These are phyloP conservation scores for Cheilosia vulpina DNA, from an alignment of 2,888 invertebrate species.

Conservation along the genomic window DNA sequence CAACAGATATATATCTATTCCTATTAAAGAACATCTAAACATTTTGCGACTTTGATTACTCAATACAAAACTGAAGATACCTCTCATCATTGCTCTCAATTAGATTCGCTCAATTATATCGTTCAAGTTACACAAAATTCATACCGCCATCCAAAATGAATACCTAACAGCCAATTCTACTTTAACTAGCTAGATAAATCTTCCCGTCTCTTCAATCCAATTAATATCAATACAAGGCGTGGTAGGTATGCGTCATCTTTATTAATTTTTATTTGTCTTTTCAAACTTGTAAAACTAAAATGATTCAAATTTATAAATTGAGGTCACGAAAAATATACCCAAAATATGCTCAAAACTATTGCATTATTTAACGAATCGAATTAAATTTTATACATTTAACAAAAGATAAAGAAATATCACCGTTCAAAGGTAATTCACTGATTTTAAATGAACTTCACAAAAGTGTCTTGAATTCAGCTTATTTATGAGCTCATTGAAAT, in stretches of 20 bases:
- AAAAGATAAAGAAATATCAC: not conserved
- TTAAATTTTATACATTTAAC: constrained; percentile 33
- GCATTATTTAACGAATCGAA: constrained; percentile 17
- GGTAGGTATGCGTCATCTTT: not conserved
- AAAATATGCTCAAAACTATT: not conserved
- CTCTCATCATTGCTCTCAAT: too few relatives aligned
- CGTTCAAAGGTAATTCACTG: constrained; percentile 15
- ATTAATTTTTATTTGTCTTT: not conserved
- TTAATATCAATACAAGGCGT: too few relatives aligned
- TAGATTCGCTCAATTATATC: too few relatives aligned
- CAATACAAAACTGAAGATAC: too few relatives aligned
- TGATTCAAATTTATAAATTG: not conserved
- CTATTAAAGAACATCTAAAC: too few relatives aligned
- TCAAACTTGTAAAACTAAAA: not conserved
- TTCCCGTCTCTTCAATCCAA: too few relatives aligned
- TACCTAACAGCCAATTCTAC: too few relatives aligned
- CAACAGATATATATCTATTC: too few relatives aligned
- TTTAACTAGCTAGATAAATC: too few relatives aligned
- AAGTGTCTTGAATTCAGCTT: constrained; percentile 16
- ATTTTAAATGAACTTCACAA: constrained; percentile 34
- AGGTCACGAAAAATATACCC: not conserved
- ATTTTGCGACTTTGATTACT: too few relatives aligned
- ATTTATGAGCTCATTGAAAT: constrained; percentile 58
- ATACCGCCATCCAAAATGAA: too few relatives aligned
- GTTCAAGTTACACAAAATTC: too few relatives aligned